A percentile compares a stretch with the other conserved stretches of the same genome.
Evolutionary conservation across 2,797 vertebrate species (phyloP).

Genomic region (Gorsachius magnificus): DNA sequence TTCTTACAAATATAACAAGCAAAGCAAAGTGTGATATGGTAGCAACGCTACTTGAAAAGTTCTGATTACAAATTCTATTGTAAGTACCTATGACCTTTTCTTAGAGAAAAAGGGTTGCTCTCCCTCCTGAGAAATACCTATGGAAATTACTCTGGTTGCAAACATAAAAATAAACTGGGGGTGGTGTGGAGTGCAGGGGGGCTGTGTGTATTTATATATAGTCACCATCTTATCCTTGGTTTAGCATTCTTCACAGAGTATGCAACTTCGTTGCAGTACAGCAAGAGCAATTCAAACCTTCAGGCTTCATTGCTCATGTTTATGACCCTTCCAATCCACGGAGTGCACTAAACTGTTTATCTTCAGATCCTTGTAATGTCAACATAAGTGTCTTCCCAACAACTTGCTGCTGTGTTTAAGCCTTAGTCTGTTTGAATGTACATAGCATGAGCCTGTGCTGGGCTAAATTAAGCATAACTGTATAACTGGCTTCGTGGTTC

Average conservation of each 20-base stretch:
- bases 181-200: background rate
- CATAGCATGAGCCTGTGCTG: accelerated
- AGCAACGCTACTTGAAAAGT: background rate
- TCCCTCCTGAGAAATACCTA: background rate
- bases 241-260: background rate
- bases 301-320: background rate
- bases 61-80: background rate
- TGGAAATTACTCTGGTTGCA: background rate
- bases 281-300: background rate
- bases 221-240: background rate
- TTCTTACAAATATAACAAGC: background rate
- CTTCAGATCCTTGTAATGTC: background rate
- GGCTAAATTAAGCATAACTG: background rate
- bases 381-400: background rate
- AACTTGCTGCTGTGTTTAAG: background rate
- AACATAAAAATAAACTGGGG: background rate
- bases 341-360: background rate
- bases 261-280: background rate
- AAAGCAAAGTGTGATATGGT: background rate
- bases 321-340: background rate
- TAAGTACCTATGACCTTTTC: background rate
- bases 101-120: background rate
- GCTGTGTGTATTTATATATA: background rate
- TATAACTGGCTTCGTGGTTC: background rate
- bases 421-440: background rate